Conservation (phyloP, 2,888 invertebrate species). For the Antitype chi region DNA sequence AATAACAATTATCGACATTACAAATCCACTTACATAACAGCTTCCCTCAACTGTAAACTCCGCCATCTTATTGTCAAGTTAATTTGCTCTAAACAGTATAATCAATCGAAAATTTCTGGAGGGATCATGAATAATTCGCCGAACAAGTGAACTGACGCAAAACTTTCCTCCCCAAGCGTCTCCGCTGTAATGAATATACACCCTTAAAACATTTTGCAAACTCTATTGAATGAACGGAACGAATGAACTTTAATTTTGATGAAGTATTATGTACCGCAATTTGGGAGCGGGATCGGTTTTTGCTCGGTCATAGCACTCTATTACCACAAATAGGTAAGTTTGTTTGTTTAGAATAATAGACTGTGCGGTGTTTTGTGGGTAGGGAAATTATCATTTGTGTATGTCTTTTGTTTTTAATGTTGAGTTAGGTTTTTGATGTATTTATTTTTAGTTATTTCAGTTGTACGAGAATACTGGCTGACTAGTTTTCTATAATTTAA, state of each 20-base stretch:
- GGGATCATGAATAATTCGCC: constrained; percentile 84
- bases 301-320: constrained; percentile 48
- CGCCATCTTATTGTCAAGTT: constrained; percentile 63
- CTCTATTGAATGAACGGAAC: constrained; percentile 71
- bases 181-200: constrained; percentile 71
- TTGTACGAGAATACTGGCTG: background rate
- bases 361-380: constrained; percentile 16
- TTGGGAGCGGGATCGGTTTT: constrained; percentile 60
- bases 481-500: background rate
- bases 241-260: constrained; percentile 79
- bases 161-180: constrained; percentile 71
- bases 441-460: background rate
- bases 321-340: constrained; percentile 51
- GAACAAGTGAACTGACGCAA: constrained; percentile 73
- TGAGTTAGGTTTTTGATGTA: background rate
- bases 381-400: background rate
- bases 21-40: constrained; percentile 25
- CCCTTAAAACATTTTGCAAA: constrained; percentile 74
- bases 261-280: constrained; percentile 69
- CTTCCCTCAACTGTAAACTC: constrained; percentile 29
- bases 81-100: constrained; percentile 82
- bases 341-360: constrained; percentile 45
- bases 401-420: background rate
- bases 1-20: constrained; percentile 10
- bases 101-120: constrained; percentile 81